These are phyloP conservation scores for Chloroceryle amazona DNA, from an alignment of 2,797 vertebrate species.

Conservation along the genomic window DNA sequence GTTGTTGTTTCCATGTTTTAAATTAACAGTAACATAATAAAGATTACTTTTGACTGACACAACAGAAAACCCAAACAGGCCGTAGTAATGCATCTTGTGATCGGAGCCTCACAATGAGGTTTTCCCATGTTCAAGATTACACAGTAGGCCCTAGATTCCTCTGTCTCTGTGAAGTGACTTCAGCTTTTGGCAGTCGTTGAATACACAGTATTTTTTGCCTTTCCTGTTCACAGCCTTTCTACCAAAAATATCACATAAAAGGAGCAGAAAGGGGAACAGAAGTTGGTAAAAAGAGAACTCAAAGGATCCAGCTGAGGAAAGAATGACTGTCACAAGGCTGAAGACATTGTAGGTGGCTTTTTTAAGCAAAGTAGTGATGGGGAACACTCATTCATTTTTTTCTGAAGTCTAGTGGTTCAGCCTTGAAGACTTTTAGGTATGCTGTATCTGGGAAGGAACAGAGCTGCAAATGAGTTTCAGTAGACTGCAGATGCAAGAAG, in stretches of 20 bases:
- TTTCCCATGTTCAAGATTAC: conserved; percentile 30
- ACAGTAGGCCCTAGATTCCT: conserved; percentile 20
- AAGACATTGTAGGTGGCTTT: not conserved
- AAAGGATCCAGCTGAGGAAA: conserved; percentile 22
- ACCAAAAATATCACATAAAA: conserved; percentile 23
- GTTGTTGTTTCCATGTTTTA: not conserved
- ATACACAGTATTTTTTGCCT: conserved; percentile 12
- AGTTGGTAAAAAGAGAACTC: conserved; percentile 8
- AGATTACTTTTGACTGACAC: not conserved
- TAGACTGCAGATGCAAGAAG: not conserved
- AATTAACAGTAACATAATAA: not conserved
- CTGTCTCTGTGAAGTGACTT: conserved; percentile 46
- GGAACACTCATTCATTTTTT: conserved; percentile 19
- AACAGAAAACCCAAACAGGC: conserved; percentile 2
- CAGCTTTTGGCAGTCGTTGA: conserved; percentile 39
- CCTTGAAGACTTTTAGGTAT: not conserved
- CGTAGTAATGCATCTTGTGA: conserved; percentile 27
- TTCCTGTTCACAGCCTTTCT: conserved; percentile 3
- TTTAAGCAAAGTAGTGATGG: not conserved
- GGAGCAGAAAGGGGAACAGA: conserved; percentile 13
- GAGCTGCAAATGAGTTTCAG: not conserved
- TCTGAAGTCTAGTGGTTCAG: not conserved
- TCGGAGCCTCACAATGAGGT: conserved; percentile 12
- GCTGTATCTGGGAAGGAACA: not conserved
- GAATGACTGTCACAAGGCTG: conserved; percentile 45